Percentiles rank a stretch among this genome's conserved stretches.
Evolutionary conservation across 2,888 invertebrate species (phyloP).

Genomic region (Drosophila longiperda): DNA sequence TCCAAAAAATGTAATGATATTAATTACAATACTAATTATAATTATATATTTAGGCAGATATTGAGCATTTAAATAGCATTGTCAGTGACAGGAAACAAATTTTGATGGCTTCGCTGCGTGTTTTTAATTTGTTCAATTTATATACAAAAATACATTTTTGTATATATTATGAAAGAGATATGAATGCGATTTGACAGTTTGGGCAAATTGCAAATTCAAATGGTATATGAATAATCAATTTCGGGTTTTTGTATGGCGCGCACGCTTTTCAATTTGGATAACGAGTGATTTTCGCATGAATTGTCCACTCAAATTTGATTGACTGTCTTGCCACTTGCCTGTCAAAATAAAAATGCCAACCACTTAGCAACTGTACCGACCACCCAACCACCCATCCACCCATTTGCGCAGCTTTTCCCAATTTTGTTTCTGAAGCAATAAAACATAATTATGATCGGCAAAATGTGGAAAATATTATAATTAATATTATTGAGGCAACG

Average conservation of each 20-base stretch:
- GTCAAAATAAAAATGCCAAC: conserved; percentile 24
- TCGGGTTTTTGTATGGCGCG: conserved; percentile 1
- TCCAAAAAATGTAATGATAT: conserved; percentile 71
- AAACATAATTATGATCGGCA: conserved; percentile 59
- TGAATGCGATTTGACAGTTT: conserved; percentile 25
- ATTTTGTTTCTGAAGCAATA: conserved; percentile 37
- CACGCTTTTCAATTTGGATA: conserved; percentile 19
- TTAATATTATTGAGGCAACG: conserved; percentile 64
- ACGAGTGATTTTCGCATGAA: conserved; percentile 21
- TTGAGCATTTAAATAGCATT: not conserved
- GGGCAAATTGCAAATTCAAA: conserved; percentile 46
- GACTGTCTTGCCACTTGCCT: conserved; percentile 10
- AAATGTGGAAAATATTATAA: conserved; percentile 48
- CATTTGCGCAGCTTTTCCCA: not conserved
- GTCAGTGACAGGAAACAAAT: conserved; percentile 1
- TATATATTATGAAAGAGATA: not conserved
- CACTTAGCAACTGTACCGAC: conserved; percentile 1
- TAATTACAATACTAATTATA: conserved; percentile 69
- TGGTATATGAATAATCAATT: conserved; percentile 64
- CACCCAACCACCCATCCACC: not conserved
- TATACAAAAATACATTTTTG: not conserved
- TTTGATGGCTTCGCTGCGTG: conserved; percentile 20
- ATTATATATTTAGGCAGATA: conserved; percentile 35
- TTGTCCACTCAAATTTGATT: conserved; percentile 33
- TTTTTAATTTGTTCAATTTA: not conserved